Evolutionary conservation across 2,797 vertebrate genomes (phyloP).

Genomic region (Neoniphon sammara): DNA sequence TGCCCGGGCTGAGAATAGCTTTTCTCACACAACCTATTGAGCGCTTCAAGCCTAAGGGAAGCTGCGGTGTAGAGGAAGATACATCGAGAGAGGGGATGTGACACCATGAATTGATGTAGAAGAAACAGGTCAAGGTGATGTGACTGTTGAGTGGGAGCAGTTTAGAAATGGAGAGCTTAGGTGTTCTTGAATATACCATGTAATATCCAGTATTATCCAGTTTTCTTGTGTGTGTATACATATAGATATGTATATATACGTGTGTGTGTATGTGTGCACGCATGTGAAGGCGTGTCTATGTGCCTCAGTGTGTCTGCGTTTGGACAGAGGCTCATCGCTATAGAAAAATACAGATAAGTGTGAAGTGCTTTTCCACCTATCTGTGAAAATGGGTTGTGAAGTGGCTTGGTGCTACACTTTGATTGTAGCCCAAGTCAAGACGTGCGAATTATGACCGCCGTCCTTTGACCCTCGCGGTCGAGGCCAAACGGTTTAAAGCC

Average conservation of each 20-base stretch:
- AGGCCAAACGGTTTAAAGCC: constrained; percentile 66
- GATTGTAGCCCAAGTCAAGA: constrained; percentile 59
- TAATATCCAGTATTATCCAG: not conserved
- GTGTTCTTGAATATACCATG: constrained; percentile 28
- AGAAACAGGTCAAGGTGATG: constrained; percentile 69
- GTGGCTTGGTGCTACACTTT: constrained; percentile 47
- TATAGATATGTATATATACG: not conserved
- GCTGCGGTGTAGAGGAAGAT: constrained; percentile 54
- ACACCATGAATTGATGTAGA: constrained; percentile 61
- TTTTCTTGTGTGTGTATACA: not conserved
- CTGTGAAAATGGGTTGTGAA: constrained; percentile 59
- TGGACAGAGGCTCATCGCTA: constrained; percentile 20
- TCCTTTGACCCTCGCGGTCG: constrained; percentile 67
- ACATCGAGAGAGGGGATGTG: constrained; percentile 25
- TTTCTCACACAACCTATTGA: constrained; percentile 58
- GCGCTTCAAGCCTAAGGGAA: constrained; percentile 51
- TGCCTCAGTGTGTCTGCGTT: not conserved
- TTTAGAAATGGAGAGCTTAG: constrained; percentile 36
- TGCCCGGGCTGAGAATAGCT: constrained; percentile 12
- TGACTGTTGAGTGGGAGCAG: constrained; percentile 52
- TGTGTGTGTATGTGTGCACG: not conserved
- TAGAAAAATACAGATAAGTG: constrained; percentile 32
- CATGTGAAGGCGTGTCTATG: not conserved
- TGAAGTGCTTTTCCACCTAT: constrained; percentile 36
- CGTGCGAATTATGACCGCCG: constrained; percentile 65